Base-by-base conservation (phyloP, 2,888 invertebrate species). In the Athetis lepigone region DNA sequence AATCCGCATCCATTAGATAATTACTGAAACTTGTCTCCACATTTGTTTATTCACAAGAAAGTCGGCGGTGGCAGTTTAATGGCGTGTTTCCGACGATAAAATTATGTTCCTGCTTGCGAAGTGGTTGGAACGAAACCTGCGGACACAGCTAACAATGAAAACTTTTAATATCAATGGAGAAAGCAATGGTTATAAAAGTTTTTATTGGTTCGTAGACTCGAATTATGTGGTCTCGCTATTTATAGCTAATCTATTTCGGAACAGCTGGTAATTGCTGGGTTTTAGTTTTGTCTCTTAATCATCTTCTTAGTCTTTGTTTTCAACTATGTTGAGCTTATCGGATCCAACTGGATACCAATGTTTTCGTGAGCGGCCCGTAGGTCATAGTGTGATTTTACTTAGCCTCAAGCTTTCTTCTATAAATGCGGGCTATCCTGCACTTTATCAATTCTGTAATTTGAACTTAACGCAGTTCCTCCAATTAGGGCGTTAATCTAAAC, bases 41-140 rank as follows among this genome's bases (percentile, higher is more conserved):
- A 72, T 76, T 75, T 60, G 59, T 77, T 72, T 60, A 65, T 64
- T 46, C 21, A 42, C 23, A 45, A 68, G 69, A 61, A 77, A 69
- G 43, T 56, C 52, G 33, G 29, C 51, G 71, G 66, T 59, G 51
- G 51, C 50, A 49, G 43, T 27, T 56, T 61, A 73, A 73, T 77
- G 49, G 69, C 70, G 49, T 77, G 61, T 73, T 75, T 77, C 66
- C 69, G 70, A 59, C 75, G 2, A 1, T 62, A 66, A 73, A 65
- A 73, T 77, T 73, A 77, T 75, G 61, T 72, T 45, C 54, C 33
- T 63, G 50, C 47, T 47, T 37, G 42, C 49, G 37, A 50, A 61
- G 55, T 58, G 33, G 29, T 18, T 11, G 40, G 16, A 43, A 59
- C 19, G 33, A 72, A 60, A 67, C 49, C 62, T 43, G 46, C 50